Evolutionary conservation across 2,113 vertebrate species (phyloP).

Genomic region (Turnix velox): DNA sequence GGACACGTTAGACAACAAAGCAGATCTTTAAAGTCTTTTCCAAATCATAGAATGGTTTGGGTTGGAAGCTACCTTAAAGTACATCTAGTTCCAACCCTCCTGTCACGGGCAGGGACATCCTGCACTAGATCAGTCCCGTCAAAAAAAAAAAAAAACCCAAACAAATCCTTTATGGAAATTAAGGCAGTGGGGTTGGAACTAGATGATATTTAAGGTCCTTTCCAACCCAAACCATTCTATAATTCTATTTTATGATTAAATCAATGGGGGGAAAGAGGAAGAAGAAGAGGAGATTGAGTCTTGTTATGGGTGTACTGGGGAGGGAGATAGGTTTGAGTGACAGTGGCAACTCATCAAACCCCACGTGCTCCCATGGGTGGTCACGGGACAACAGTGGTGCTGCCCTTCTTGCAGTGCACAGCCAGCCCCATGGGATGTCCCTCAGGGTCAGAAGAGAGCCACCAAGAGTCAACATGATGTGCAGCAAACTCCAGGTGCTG

Average conservation of each 20-base stretch:
- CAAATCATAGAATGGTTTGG: too few species aligned
- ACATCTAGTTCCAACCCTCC: too few species aligned
- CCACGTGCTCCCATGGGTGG: fast-evolving
- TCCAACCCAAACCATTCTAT: too few species aligned
- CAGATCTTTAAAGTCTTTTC: background rate
- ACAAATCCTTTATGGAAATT: background rate
- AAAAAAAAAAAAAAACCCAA: fast-evolving
- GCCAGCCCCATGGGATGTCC: background rate
- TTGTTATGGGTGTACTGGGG: background rate
- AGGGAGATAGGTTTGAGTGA: background rate
- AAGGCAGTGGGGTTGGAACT: too few species aligned
- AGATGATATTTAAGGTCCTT: too few species aligned
- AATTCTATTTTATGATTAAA: too few species aligned
- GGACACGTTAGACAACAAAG: background rate
- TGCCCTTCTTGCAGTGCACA: background rate
- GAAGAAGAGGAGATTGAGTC: background rate
- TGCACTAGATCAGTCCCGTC: too few species aligned
- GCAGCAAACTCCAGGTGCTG: background rate
- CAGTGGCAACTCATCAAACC: background rate
- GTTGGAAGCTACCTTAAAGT: too few species aligned
- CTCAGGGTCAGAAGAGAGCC: background rate
- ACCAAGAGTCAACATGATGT: background rate
- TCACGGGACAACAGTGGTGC: fast-evolving
- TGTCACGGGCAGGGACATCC: too few species aligned
- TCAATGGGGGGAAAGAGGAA: background rate